Percentiles rank a stretch among this genome's conserved stretches.
phyloP scores from a whole-genome alignment of 2,797 vertebrate genomes.

The Iguana delicatissima region DNA sequence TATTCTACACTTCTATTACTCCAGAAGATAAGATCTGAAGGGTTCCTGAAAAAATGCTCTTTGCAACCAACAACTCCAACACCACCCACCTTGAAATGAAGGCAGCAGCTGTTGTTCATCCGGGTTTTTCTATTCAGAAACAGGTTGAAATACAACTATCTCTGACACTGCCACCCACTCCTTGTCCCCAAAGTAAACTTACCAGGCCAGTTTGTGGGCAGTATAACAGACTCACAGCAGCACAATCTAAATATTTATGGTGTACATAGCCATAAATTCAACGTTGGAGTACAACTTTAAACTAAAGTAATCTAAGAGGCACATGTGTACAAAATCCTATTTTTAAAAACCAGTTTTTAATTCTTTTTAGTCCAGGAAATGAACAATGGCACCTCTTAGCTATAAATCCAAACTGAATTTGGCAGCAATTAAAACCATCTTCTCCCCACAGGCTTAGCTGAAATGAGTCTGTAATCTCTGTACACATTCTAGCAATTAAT shows the following conservation, averaged over 20 bases:
- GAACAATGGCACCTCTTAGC: not conserved
- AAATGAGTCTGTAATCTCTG: not conserved
- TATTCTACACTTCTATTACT: not conserved
- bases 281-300: not conserved
- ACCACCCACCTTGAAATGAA: not conserved
- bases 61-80: no score
- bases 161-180: not conserved
- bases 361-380: not conserved
- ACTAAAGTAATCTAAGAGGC: not conserved
- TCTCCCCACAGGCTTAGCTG: not conserved
- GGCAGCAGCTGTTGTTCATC: not conserved
- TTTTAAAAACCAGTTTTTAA: slow-evolving; percentile 1
- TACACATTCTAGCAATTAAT: not conserved
- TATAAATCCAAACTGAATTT: not conserved
- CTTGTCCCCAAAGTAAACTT: not conserved
- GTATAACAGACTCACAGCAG: no score
- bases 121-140: not conserved
- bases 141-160: not conserved
- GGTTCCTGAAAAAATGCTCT: not conserved
- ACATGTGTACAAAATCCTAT: not conserved
- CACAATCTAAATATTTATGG: not conserved
- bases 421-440: not conserved
- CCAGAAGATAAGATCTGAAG: not conserved
- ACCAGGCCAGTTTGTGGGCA: not conserved
- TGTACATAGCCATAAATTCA: not conserved